Conservation (phyloP, 2,888 invertebrate species). For the Automeris io region DNA sequence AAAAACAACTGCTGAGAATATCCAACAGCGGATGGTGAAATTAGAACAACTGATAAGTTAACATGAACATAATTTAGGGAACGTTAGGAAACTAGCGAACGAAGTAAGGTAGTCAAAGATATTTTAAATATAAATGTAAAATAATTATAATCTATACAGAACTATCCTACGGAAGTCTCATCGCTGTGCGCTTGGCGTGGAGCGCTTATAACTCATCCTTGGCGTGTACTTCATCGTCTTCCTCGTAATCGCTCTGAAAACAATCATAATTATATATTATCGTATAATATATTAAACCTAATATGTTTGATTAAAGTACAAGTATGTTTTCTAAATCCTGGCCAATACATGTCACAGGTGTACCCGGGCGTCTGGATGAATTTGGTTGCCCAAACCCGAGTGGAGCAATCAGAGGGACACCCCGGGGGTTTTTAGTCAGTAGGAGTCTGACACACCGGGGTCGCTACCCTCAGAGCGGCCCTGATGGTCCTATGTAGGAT, state of each 20-base stretch:
- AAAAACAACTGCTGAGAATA: too few species aligned
- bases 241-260: slow-evolving; percentile 77
- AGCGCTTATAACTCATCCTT: slow-evolving; percentile 87
- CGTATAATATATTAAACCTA: too few species aligned
- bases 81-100: slow-evolving; percentile 52
- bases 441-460: too few species aligned
- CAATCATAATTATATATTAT: not conserved
- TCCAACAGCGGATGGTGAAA: slow-evolving; percentile 11
- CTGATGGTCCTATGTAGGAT: too few species aligned
- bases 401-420: too few species aligned
- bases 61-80: slow-evolving; percentile 47
- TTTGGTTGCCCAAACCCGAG: too few species aligned
- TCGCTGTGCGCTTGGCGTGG: slow-evolving; percentile 34
- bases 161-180: slow-evolving; percentile 68
- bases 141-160: slow-evolving; percentile 64
- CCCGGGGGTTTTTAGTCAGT: too few species aligned
- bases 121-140: slow-evolving; percentile 51
- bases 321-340: too few species aligned
- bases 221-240: slow-evolving; percentile 83
- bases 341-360: too few species aligned
- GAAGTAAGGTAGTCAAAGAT: slow-evolving; percentile 55
- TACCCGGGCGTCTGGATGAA: too few species aligned
- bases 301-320: too few species aligned
- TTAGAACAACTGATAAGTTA: slow-evolving; percentile 18
- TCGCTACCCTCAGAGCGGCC: too few species aligned